A percentile compares a stretch with the other conserved stretches of the same genome.
Conservation (phyloP, 2,888 invertebrate genomes). For the Cristatella mucedo region DNA sequence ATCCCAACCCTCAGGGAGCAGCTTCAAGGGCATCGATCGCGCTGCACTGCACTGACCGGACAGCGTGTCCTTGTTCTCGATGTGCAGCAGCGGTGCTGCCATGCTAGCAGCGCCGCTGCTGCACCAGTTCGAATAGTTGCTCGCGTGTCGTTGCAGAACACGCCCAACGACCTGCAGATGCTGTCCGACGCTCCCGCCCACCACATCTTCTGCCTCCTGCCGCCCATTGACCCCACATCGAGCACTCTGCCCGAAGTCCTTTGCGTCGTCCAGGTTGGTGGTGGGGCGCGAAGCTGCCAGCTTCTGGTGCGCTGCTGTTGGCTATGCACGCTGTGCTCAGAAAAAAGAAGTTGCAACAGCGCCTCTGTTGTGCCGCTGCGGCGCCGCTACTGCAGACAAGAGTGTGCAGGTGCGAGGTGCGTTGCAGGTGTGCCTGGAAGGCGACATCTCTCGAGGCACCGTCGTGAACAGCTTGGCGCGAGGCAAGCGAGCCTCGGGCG, state of each 20-base stretch:
- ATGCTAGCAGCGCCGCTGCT: too few relatives aligned
- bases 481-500: conserved; percentile 81
- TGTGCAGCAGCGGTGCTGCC: too few relatives aligned
- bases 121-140: too few relatives aligned
- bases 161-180: conserved; percentile 94
- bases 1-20: too few relatives aligned
- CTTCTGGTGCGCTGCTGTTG: too few relatives aligned
- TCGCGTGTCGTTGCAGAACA: conserved; percentile 59
- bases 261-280: conserved; percentile 65
- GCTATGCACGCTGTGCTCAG: too few relatives aligned
- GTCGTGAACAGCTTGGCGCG: conserved; percentile 62
- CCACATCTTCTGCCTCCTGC: conserved; percentile 80
- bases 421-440: conserved; percentile 48
- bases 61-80: too few relatives aligned
- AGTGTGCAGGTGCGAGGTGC: conserved; percentile 2
- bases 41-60: too few relatives aligned
- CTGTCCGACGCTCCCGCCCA: conserved; percentile 97
- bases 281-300: too few relatives aligned
- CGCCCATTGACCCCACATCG: conserved; percentile 53
- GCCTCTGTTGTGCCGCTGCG: not conserved
- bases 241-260: conserved; percentile 65
- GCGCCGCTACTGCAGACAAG: too few relatives aligned
- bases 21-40: too few relatives aligned
- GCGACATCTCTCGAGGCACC: conserved; percentile 48
- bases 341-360: too few relatives aligned